Evolutionary conservation across 2,797 vertebrate species (phyloP).

Genomic region (Galagoides demidoff): DNA sequence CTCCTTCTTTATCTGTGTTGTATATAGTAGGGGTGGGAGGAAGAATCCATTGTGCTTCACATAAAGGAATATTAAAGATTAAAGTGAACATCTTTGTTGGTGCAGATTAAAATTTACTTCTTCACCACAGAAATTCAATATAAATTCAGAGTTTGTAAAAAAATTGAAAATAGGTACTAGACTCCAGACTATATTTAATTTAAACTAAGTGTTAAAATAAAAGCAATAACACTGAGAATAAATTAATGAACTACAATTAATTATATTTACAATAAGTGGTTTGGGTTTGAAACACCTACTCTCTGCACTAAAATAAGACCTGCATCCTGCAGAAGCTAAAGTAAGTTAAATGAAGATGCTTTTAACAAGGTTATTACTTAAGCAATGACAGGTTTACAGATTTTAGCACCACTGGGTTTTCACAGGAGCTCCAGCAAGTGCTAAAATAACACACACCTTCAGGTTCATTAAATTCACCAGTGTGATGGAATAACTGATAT

Average conservation of each 20-base stretch:
- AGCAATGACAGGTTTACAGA: constrained; percentile 92
- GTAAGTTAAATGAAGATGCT: constrained; percentile 91
- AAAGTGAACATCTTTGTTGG: constrained; percentile 84
- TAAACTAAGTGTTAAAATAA: constrained; percentile 88
- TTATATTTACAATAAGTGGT: constrained; percentile 89
- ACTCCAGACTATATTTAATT: constrained; percentile 87
- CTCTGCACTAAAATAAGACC: constrained; percentile 88
- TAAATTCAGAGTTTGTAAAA: constrained; percentile 86
- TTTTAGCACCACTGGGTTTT: constrained; percentile 93
- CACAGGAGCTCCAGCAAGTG: constrained; percentile 91
- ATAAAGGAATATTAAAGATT: constrained; percentile 85
- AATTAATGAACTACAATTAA: constrained; percentile 90
- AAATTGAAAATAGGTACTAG: constrained; percentile 85
- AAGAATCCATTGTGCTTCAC: constrained; percentile 72
- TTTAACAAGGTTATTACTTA: constrained; percentile 92
- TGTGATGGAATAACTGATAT: constrained; percentile 91
- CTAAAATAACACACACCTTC: constrained; percentile 97
- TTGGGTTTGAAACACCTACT: constrained; percentile 88
- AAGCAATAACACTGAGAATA: constrained; percentile 88
- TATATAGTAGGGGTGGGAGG: not conserved
- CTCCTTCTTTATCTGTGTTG: constrained; percentile 68
- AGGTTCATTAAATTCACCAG: constrained; percentile 92
- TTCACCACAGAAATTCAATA: constrained; percentile 85
- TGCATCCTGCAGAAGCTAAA: constrained; percentile 87
- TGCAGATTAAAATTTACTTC: constrained; percentile 83